These are phyloP conservation scores for Balearica regulorum DNA, from an alignment of 2,797 vertebrate genomes.

Conservation along the genomic window DNA sequence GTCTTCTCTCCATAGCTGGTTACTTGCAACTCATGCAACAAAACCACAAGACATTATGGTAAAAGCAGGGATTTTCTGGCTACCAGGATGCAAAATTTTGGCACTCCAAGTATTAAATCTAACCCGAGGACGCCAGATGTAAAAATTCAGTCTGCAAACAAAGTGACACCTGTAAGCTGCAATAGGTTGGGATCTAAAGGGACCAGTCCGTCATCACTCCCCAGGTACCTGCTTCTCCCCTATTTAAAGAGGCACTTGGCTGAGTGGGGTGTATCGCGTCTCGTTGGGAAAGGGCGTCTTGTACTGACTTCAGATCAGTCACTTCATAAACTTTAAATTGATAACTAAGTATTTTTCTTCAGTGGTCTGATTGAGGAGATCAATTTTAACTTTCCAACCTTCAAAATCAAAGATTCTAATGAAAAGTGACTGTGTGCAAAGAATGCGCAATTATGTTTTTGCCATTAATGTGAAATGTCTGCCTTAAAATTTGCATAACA, in stretches of 20 bases:
- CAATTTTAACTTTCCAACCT: not conserved
- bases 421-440: not conserved
- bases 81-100: conserved; percentile 53
- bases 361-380: not conserved
- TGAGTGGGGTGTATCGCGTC: not conserved
- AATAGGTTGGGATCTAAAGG: conserved; percentile 53
- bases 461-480: not conserved
- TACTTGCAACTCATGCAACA: conserved; percentile 89
- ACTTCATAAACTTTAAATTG: not conserved
- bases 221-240: conserved; percentile 63
- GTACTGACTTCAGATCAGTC: not conserved
- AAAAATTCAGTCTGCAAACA: conserved; percentile 27
- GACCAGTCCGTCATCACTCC: conserved; percentile 48
- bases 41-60: conserved; percentile 81
- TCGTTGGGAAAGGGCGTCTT: not conserved
- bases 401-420: not conserved
- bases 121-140: conserved; percentile 33
- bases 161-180: conserved; percentile 40
- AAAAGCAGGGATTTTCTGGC: conserved; percentile 79
- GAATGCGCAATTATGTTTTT: not conserved
- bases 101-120: conserved; percentile 65
- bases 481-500: not conserved
- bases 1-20: conserved; percentile 80
- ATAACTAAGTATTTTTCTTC: not conserved
- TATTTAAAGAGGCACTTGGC: not conserved